A percentile compares a stretch with the other conserved stretches of the same genome.
These are phyloP conservation scores for Eristalinus sepulchralis DNA, from an alignment of 2,888 invertebrate genomes.

Conservation along the genomic window DNA sequence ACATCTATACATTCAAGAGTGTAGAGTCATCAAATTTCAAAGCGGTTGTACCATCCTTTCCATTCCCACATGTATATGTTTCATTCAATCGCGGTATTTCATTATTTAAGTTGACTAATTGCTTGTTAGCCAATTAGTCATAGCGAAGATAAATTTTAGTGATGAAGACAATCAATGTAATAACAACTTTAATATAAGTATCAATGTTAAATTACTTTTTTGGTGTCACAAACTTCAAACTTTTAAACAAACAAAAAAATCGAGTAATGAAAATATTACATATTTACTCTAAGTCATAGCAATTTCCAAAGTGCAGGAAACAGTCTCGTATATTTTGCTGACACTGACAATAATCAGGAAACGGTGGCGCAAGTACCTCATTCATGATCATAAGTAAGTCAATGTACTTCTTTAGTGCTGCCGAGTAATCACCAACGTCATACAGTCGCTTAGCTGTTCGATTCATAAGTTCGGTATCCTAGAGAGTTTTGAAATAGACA, in stretches of 20 bases:
- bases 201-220: too few species aligned
- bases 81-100: too few species aligned
- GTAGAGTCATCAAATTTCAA: too few species aligned
- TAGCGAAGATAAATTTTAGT: too few species aligned
- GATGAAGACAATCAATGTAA: neutral
- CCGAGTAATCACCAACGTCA: constrained; percentile 84
- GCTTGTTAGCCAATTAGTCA: neutral
- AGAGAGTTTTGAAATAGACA: constrained; percentile 58
- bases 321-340: constrained; percentile 87
- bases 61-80: neutral
- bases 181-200: neutral
- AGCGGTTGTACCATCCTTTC: too few species aligned
- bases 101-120: neutral
- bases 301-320: constrained; percentile 85
- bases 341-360: constrained; percentile 88
- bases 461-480: constrained; percentile 88
- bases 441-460: constrained; percentile 84
- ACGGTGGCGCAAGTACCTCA: constrained; percentile 86
- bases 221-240: too few species aligned
- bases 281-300: constrained; percentile 76
- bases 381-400: constrained; percentile 86
- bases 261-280: neutral
- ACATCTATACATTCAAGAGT: too few species aligned
- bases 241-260: neutral
- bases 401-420: constrained; percentile 85